Evolutionary conservation across 2,797 vertebrate species (phyloP), one percentile per base, ranked within the genome.

Genomic region (Lateolabrax maculatus): DNA sequence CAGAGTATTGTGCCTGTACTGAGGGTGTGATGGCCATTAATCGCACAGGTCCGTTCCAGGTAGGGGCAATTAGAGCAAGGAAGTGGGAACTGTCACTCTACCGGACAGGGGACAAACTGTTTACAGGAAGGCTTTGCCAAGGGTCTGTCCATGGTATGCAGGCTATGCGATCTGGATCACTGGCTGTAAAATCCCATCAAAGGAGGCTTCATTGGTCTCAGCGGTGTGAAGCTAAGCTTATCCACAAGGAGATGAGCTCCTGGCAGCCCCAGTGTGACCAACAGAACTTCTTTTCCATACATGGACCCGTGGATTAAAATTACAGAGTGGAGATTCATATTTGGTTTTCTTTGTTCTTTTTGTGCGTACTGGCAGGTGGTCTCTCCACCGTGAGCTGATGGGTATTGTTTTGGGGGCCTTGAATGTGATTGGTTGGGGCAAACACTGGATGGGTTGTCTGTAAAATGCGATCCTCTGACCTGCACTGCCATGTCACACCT

Each of bases 121-220:
- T 93, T 85, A 84, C 77, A 80, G 75, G 64, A 84, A 57, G 66
- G 61, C 79, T 88, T 86, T 88, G 71, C 80, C 90, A 87, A 82
- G 83, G 79, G 51, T 85, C 71, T 48, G 71, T 77, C 71, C 65
- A 71, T 87, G 90, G 93, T 92, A 94, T 94, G 92, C 77, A 84
- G 91, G 84, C 85, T 84, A 90, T 88, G 89, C 56, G 80, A 91
- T 89, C 83, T 83, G 90, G 86, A 90, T 89, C 92, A 91, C 77
- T 87, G 88, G 78, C 90, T 91, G 81, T 89, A 87, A 93, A 94
- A 94, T 94, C 93, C 92, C 89, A 92, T 94, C 93, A 94, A 94
- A 93, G 89, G 81, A 87, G 81, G 60, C 67, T 81, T 81, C 84
- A n/a, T 81, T 71, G 87, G 79, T 88, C 87, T 71, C 83, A 87